These are phyloP conservation scores for Lasiurus cinereus DNA, from an alignment of 2,113 vertebrate species.

Conservation along the genomic window DNA sequence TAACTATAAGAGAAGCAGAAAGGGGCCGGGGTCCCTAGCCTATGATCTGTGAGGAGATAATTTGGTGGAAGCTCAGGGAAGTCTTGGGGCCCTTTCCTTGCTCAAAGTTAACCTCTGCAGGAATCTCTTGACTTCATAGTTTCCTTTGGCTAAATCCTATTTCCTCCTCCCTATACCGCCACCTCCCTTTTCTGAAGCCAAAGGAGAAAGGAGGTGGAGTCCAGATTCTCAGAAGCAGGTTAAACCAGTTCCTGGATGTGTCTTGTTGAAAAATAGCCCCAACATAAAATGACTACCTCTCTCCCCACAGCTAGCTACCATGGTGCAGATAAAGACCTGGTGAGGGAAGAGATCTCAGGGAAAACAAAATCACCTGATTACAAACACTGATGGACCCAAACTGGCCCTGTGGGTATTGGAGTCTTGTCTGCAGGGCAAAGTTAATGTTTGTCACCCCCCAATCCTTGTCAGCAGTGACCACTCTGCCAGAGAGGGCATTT, in stretches of 20 bases:
- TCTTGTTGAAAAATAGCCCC: neutral
- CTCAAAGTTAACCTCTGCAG: conserved; percentile 10
- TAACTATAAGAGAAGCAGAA: neutral
- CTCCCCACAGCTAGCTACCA: neutral
- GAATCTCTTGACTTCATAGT: conserved; percentile 4
- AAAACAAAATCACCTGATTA: neutral
- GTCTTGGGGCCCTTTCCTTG: neutral
- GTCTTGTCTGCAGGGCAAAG: neutral
- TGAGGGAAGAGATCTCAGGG: neutral
- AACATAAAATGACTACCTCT: neutral
- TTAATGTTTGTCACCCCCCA: neutral
- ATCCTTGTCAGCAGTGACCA: neutral
- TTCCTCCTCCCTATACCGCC: neutral
- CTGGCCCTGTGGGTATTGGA: neutral
- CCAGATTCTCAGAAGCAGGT: conserved; percentile 65
- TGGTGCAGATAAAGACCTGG: neutral
- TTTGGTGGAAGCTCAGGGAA: neutral
- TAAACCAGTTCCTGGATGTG: conserved; percentile 67
- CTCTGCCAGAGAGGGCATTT: neutral
- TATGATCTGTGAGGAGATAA: neutral
- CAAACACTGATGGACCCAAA: neutral
- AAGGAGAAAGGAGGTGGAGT: conserved; percentile 54
- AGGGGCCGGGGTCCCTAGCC: neutral
- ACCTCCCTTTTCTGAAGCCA: conserved; percentile 31
- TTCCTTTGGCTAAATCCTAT: neutral